Conservation (phyloP, 2,888 invertebrate species). For the Conchocele bisecta region DNA sequence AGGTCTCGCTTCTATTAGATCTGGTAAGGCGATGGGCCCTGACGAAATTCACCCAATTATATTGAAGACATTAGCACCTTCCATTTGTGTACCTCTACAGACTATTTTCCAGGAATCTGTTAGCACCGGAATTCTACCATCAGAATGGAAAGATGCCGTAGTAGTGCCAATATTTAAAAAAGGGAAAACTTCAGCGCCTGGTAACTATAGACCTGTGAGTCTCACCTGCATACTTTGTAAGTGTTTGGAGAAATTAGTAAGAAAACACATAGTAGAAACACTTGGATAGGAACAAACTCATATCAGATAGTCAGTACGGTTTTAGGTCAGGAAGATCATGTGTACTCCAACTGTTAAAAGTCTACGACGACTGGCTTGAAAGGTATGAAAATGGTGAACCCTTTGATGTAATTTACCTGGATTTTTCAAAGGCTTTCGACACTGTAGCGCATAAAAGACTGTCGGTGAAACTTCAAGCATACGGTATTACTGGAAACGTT, state of each 20-base stretch:
- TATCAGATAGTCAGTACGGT: neutral
- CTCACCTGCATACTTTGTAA: neutral
- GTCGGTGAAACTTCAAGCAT: neutral
- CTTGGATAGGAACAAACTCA: neutral
- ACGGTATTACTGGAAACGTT: neutral
- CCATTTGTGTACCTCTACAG: neutral
- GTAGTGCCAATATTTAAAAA: neutral
- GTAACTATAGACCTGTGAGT: no score
- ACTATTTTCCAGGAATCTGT: no score
- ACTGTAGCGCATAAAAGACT: neutral
- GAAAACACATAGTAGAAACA: neutral
- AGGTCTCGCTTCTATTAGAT: neutral
- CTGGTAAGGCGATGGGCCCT: neutral
- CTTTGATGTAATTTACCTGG: constrained; percentile 1
- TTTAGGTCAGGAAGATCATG: neutral
- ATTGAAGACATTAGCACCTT: constrained; percentile 1
- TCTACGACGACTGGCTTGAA: neutral
- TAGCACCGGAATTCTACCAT: neutral
- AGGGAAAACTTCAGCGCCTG: no score
- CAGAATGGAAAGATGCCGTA: neutral
- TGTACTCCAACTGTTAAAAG: neutral
- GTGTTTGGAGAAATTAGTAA: neutral
- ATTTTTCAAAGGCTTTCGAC: neutral
- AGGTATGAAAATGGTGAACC: neutral
- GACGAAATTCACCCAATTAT: constrained; percentile 1